phyloP scores from a whole-genome alignment of 1,140 invertebrate species.

The Drosophila parabipectinata region DNA sequence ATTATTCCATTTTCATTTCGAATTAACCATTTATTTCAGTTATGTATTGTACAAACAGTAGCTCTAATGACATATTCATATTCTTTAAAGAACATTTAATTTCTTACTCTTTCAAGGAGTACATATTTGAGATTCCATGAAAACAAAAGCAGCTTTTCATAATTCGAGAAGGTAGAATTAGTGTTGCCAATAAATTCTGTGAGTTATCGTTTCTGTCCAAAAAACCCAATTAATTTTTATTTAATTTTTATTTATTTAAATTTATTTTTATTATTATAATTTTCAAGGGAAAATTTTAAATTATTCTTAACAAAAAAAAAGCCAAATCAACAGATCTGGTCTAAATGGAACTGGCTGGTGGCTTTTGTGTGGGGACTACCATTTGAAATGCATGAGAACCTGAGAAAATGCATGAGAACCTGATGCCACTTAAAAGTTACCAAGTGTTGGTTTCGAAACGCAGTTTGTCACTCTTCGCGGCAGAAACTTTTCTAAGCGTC shows the following conservation, averaged over 20 bases:
- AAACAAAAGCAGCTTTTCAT: conserved; percentile 38
- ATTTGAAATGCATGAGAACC: conserved; percentile 57
- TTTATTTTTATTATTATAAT: too few species aligned
- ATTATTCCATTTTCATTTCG: not conserved
- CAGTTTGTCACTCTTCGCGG: conserved; percentile 43
- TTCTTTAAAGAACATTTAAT: conserved; percentile 22
- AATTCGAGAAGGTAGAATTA: conserved; percentile 39
- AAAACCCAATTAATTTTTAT: too few species aligned
- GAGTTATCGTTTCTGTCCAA: not conserved
- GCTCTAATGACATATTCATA: conserved; percentile 57
- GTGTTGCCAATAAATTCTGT: not conserved
- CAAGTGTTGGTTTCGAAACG: conserved; percentile 40
- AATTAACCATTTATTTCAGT: not conserved
- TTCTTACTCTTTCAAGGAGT: conserved; percentile 14
- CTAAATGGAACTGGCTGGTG: not conserved
- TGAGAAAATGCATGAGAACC: conserved; percentile 54
- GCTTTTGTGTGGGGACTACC: conserved; percentile 36
- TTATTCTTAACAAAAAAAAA: not conserved
- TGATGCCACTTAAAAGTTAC: conserved; percentile 65
- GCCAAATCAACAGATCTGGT: not conserved
- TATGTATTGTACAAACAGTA: conserved; percentile 43
- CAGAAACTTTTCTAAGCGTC: conserved; percentile 70
- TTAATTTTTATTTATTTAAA: too few species aligned
- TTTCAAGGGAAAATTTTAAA: too few species aligned
- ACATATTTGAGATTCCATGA: conserved; percentile 16